phyloP scores from a whole-genome alignment of 2,797 vertebrate species.

The Tragopan temminckii region DNA sequence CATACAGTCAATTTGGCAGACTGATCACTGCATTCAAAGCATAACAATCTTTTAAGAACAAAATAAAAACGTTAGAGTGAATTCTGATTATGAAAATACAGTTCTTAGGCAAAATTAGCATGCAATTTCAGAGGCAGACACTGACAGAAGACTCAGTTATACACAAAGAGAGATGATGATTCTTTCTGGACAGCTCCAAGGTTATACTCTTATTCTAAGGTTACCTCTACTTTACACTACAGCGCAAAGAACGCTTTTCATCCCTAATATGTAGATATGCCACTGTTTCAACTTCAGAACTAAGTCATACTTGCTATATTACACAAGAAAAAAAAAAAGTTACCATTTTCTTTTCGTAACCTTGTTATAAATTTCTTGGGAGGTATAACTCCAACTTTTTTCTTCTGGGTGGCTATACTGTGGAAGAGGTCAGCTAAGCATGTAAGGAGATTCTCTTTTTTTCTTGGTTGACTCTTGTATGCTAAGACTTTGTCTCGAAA shows the following conservation, averaged over 20 bases:
- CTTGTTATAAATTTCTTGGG: constrained; percentile 89
- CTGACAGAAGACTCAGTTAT: neutral
- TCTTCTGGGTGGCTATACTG: constrained; percentile 89
- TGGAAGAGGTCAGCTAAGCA: constrained; percentile 88
- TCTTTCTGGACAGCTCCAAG: neutral
- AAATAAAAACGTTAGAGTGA: neutral
- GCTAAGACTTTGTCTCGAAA: constrained; percentile 89
- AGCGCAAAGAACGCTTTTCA: neutral
- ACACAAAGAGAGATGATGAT: neutral
- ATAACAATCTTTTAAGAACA: neutral
- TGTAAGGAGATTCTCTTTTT: constrained; percentile 86
- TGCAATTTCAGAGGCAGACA: neutral
- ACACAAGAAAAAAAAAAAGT: neutral
- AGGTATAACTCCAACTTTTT: constrained; percentile 88
- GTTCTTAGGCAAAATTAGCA: neutral
- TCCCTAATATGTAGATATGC: neutral
- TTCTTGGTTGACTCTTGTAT: constrained; percentile 87
- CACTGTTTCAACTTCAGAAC: neutral
- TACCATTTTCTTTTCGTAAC: constrained; percentile 88
- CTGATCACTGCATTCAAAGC: neutral
- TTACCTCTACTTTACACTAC: neutral
- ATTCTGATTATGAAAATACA: neutral
- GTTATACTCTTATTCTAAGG: neutral
- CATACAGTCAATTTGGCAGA: neutral
- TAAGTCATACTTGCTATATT: neutral